Base-by-base conservation (phyloP, 2,888 invertebrate genomes). In the Arctia plantaginis region DNA sequence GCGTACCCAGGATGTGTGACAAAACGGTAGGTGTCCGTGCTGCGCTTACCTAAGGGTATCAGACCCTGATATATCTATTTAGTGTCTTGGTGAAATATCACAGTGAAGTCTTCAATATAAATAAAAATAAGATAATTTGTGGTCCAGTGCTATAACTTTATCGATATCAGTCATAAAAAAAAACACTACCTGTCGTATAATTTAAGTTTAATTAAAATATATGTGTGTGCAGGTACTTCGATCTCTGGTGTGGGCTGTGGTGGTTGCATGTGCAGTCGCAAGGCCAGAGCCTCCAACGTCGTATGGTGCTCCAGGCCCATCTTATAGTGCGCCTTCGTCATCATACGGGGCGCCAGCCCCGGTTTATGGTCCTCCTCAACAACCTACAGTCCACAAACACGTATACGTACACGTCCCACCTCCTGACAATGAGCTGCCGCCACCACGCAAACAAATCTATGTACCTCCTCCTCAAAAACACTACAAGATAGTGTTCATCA, bases 361-460 rank as follows among this genome's bases (percentile, higher is more conserved):
- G 4, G 96, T 97, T 84, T 98, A 98, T 86, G 98, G 97, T 30
- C 96, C 97, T 13, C 98, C 98, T 1, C 95, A 96, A 79, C 97
- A 97, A 76, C 97, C 98, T 73, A 97, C 98, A 64, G 97, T 98
- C 71, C 98, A 98, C 93, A 98, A 98, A 90, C 98, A 98, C 90
- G 98, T 98, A 23, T 98, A 98, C 94, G 98, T 98, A 30, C 98
- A 98, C 92, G 98, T 98, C 30, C 98, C 98, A 69, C 98, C 98
- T 74, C 98, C 98, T 87, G 98, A 98, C 92, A 97, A 97, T 47
- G 98, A 98, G 87, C 96, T 97, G 88, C 97, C 97, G 59, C 96
- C 97, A 33, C 97, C 97, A 33, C 97, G 90, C 81, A 96, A 96
- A 85, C 96, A 88, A 65, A 93, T 96, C 87, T 91, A 94, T 81